A percentile compares a stretch with the other conserved stretches of the same genome.
Conservation (phyloP, 1,140 invertebrate species). For the Polyergus mexicanus region DNA sequence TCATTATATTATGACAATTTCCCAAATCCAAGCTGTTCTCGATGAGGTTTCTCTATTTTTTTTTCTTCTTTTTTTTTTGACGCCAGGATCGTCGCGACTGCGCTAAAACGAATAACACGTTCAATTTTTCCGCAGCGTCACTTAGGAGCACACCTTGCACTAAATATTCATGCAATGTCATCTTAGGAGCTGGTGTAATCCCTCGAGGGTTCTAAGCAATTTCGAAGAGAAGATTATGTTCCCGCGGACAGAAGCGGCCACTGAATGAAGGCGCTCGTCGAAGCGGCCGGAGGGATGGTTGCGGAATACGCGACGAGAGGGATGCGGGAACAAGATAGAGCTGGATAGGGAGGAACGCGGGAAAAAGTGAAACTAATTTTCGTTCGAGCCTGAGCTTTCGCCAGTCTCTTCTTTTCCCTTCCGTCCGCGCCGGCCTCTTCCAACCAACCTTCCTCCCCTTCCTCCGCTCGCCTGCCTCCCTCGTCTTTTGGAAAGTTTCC, state of each 20-base stretch:
- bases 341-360: conserved; percentile 17
- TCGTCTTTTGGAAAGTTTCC: conserved; percentile 71
- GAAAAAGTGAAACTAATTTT: conserved; percentile 78
- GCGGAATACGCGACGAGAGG: not conserved
- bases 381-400: conserved; percentile 69
- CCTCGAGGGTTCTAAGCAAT: conserved; percentile 70
- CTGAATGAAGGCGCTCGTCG: conserved; percentile 56
- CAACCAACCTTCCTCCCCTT: not conserved
- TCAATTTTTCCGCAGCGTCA: conserved; percentile 55
- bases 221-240: conserved; percentile 75
- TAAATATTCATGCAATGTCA: conserved; percentile 73
- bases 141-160: conserved; percentile 37
- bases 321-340: not conserved
- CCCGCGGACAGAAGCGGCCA: conserved; percentile 64
- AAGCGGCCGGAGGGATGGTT: not conserved
- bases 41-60: not conserved
- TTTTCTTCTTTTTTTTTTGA: not conserved
- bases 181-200: conserved; percentile 26
- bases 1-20: not conserved
- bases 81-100: not conserved
- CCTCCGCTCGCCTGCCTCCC: not conserved
- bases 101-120: not conserved
- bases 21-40: not conserved
- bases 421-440: conserved; percentile 16
- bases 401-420: conserved; percentile 49